Evolutionary conservation across 2,113 vertebrate genomes (phyloP).

Genomic region (Pleuronectes platessa): DNA sequence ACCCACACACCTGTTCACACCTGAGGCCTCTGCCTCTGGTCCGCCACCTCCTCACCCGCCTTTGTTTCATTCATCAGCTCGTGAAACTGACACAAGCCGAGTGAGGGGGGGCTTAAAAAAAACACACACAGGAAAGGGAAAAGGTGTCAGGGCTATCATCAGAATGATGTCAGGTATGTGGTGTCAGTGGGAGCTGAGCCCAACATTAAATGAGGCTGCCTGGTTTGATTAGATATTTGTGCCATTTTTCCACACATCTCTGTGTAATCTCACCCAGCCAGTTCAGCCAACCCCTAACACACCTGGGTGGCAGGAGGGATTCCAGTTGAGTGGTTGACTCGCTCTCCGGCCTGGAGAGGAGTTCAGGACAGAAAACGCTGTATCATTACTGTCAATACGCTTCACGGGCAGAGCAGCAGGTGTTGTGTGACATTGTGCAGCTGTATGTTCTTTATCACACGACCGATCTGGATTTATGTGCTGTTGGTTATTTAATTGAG

Average conservation of each 20-base stretch:
- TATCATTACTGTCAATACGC: neutral
- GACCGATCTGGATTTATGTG: neutral
- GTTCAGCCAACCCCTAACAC: slow-evolving; percentile 41
- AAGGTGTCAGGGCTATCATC: slow-evolving; percentile 15
- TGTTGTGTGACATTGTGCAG: slow-evolving; percentile 25
- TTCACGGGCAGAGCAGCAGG: slow-evolving; percentile 15
- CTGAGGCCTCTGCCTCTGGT: slow-evolving; percentile 72
- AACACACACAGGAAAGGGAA: neutral
- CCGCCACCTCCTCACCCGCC: slow-evolving; percentile 49
- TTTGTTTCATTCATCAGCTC: slow-evolving; percentile 69
- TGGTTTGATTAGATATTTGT: slow-evolving; percentile 30
- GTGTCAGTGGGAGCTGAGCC: slow-evolving; percentile 7
- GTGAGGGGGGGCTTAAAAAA: slow-evolving; percentile 17
- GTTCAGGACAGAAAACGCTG: neutral
- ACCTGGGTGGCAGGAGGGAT: slow-evolving; percentile 11
- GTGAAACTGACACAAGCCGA: slow-evolving; percentile 40
- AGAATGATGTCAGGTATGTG: slow-evolving; percentile 45
- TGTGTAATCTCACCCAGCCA: slow-evolving; percentile 43
- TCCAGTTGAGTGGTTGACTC: neutral
- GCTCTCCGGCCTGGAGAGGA: no score
- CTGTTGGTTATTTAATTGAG: neutral
- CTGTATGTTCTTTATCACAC: slow-evolving; percentile 9
- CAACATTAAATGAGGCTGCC: neutral
- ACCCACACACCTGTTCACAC: slow-evolving; percentile 83
- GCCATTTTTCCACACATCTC: slow-evolving; percentile 20